These are phyloP conservation scores for Ostrea denselamellosa DNA, from an alignment of 1,140 invertebrate genomes.

Conservation along the genomic window DNA sequence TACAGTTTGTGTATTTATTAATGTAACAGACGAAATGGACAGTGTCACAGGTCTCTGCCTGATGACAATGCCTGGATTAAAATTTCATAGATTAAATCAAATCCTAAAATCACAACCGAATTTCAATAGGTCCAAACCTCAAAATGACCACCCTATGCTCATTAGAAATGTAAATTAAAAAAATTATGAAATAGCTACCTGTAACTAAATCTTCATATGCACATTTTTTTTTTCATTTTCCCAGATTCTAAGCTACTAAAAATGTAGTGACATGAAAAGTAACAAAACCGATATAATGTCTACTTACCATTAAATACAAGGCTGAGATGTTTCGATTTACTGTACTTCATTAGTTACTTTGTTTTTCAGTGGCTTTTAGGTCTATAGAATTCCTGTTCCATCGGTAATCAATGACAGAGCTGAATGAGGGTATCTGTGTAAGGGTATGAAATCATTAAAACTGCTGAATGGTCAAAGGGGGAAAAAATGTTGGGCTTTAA, in stretches of 20 bases:
- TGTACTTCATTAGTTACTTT: background rate
- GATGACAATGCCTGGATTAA: background rate
- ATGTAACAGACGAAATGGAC: background rate
- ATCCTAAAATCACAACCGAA: no score
- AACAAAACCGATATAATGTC: background rate
- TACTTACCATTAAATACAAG: background rate
- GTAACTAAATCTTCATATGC: no score
- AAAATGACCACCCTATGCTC: no score
- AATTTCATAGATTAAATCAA: no score
- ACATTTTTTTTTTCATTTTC: no score
- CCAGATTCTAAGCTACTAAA: background rate
- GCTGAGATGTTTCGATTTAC: background rate
- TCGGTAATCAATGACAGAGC: constrained; percentile 20
- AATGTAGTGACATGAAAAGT: background rate
- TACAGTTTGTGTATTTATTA: background rate
- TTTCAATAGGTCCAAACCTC: no score
- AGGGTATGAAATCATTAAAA: constrained; percentile 5
- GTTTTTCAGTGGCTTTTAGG: background rate
- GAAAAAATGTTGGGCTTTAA: background rate
- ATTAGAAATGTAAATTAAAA: no score
- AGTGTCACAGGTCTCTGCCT: background rate
- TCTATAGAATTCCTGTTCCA: background rate
- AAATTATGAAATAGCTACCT: no score
- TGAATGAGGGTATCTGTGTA: background rate
- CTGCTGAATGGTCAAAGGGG: background rate